phyloP scores from a whole-genome alignment of 2,113 vertebrate genomes.

The rabbit (Oryctolagus cuniculus) region mOryCun1.1 NC_091450.1:32051001-32051500 shows the following conservation, averaged over 20 bases:
- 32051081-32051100: not conserved
- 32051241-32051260: conserved; percentile 24
- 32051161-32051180: not conserved
- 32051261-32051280: not conserved
- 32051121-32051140: not conserved
- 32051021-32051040: not conserved
- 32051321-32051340: not conserved
- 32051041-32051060: not conserved
- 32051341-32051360: not conserved
- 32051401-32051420: not conserved
- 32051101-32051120: conserved; percentile 15
- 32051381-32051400: not conserved
- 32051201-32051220: not conserved
- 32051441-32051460: not conserved
- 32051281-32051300: not conserved
- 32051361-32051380: conserved; percentile 1
- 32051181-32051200: not conserved
- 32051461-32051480: not conserved
- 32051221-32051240: not conserved
- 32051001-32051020: not conserved
- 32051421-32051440: not conserved
- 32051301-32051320: not conserved
- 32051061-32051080: not conserved
- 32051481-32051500: conserved; percentile 21
- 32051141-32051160: conserved; percentile 22